Evolutionary conservation across 2,113 vertebrate species (phyloP), one percentile per base, ranked within the genome.

Genomic region (Progne subis): DNA sequence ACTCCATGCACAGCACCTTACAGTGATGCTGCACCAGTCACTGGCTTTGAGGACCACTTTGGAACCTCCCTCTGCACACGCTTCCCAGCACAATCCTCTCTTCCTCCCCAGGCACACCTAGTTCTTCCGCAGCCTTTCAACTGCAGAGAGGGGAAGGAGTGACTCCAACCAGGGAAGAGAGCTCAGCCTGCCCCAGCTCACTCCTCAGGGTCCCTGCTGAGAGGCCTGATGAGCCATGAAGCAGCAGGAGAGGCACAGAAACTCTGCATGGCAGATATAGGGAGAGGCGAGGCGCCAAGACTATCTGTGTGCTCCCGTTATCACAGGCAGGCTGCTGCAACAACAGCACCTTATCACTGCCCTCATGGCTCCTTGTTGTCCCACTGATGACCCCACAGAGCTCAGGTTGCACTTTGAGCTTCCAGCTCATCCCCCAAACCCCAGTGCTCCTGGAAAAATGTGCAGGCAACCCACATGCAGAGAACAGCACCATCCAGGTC

Each of bases 251-350:
- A 70, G 52, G 37, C 4, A 3, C n/a, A 80, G 39, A 57, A 60
- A 74, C 12, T 29, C 65, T 39, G 71, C 39, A 29, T 7, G 17
- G 9, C 61, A 89, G 81, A 84, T 24, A 79, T 12, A 75, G 34
- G n/a, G 44, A 78, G 81, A 0, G 0, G 55, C 0, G 1, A 90
- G 89, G 72, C 37, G 2, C 61, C 75, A 18, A 49, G 53, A 37
- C 78, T 82, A 47, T 67, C 57, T 25, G 41, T 0, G 0, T 8
- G 53, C 44, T 64, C 64, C 59, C 0, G 0, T 61, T 95, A 74
- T 50, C 64, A 1, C 2, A 2, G 52, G 18, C 37, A 17, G 0
- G 0, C 29, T 44, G 86, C 55, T 0, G 4, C 52, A 41, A 61
- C 1, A 5, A 32, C 59, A 56, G 41, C 21, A 4, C 83, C 64